Percentiles rank a stretch among this genome's conserved stretches.
Evolutionary conservation across 2,113 vertebrate species (phyloP).

Genomic region (Phodopus roborovskii): DNA sequence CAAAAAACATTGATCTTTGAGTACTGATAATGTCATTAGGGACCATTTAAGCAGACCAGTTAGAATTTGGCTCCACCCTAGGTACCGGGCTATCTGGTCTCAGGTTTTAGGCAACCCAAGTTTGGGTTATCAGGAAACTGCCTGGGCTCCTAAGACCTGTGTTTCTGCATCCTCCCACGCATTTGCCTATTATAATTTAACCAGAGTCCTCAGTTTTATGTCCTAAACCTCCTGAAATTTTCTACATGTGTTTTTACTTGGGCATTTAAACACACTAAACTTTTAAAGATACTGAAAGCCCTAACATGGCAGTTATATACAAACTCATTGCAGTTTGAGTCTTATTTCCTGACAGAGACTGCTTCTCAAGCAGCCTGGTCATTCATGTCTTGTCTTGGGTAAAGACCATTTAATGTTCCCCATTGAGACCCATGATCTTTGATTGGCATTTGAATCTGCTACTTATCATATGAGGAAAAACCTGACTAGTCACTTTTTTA

Average conservation of each 20-base stretch:
- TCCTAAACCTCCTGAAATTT: neutral
- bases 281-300: neutral
- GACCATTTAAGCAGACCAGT: neutral
- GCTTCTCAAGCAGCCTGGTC: neutral
- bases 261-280: neutral
- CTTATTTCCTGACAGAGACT: neutral
- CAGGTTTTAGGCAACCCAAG: neutral
- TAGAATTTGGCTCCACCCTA: no score
- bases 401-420: neutral
- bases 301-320: neutral
- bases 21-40: neutral
- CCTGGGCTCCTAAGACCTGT: neutral
- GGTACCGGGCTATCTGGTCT: no score
- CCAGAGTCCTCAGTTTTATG: neutral
- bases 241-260: constrained; percentile 20
- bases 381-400: neutral
- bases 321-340: constrained; percentile 17
- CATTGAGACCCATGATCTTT: neutral
- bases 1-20: neutral
- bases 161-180: neutral
- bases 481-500: constrained; percentile 47
- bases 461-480: constrained; percentile 7
- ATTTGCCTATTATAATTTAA: neutral
- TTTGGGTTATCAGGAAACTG: neutral
- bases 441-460: neutral